These are phyloP conservation scores for Paraescarpia echinospica DNA, from an alignment of 1,140 invertebrate species.

Conservation along the genomic window DNA sequence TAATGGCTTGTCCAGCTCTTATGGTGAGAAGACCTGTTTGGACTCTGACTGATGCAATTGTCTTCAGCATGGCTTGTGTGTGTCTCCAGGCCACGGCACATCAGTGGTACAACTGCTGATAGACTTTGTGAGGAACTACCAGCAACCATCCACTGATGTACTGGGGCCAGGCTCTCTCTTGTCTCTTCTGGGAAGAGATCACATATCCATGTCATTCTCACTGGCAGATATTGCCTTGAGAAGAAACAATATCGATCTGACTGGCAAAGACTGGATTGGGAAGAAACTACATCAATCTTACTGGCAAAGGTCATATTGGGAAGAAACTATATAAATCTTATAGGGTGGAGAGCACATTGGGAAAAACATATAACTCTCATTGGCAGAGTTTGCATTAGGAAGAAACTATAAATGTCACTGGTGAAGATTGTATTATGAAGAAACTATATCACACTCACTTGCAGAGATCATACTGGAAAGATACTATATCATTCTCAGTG, in stretches of 20 bases:
- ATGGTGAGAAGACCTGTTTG: neutral
- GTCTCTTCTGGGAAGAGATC: too few species aligned
- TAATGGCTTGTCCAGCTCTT: neutral
- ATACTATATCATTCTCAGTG: neutral
- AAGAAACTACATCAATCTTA: neutral
- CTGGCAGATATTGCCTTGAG: too few species aligned
- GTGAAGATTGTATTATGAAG: neutral
- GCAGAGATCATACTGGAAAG: neutral
- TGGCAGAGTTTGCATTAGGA: neutral
- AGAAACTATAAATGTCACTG: neutral
- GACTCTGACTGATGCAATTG: neutral
- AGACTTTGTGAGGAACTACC: constrained; percentile 32
- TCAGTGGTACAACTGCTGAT: constrained; percentile 55
- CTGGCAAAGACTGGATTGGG: too few species aligned
- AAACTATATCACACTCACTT: neutral
- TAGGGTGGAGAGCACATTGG: neutral
- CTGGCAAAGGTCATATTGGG: neutral
- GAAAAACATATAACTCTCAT: too few species aligned
- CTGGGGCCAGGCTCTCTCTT: neutral
- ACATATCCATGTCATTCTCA: too few species aligned
- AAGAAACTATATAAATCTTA: neutral
- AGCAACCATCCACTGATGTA: constrained; percentile 48
- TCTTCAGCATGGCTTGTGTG: neutral
- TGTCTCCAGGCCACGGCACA: constrained; percentile 33
- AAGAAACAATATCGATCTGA: too few species aligned